A percentile compares a stretch with the other conserved stretches of the same genome.
Conservation (phyloP, 2,888 invertebrate species). For the Stramonita haemastoma region DNA sequence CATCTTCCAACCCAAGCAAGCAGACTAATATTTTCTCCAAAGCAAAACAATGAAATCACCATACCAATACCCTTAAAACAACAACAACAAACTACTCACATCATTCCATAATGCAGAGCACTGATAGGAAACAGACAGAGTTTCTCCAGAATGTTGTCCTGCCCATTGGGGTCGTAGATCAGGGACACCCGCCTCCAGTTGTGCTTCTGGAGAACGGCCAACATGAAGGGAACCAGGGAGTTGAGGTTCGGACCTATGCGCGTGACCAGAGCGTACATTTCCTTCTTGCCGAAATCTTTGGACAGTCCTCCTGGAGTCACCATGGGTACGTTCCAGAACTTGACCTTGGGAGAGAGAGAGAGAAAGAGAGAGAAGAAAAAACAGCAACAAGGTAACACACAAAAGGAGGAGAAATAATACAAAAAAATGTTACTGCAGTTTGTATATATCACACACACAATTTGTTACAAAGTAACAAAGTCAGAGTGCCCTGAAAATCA, state of each 20-base stretch:
- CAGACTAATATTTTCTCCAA: too few relatives aligned
- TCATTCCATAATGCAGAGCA: slow-evolving; percentile 27
- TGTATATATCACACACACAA: too few relatives aligned
- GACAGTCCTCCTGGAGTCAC: slow-evolving; percentile 82
- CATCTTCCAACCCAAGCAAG: too few relatives aligned
- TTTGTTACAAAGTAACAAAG: too few relatives aligned
- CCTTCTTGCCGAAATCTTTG: slow-evolving; percentile 68
- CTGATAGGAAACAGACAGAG: slow-evolving; percentile 49
- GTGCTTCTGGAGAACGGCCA: slow-evolving; percentile 35
- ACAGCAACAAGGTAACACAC: too few relatives aligned
- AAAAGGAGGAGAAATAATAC: too few relatives aligned
- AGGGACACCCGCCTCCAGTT: slow-evolving; percentile 49
- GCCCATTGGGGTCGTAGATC: slow-evolving; percentile 47
- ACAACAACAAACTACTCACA: slow-evolving; percentile 19
- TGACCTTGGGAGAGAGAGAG: slow-evolving; percentile 76
- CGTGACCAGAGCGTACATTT: slow-evolving; percentile 87
- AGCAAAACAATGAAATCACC: too few relatives aligned
- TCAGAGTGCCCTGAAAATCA: too few relatives aligned
- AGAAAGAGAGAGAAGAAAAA: too few relatives aligned
- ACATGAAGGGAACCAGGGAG: slow-evolving; percentile 49
- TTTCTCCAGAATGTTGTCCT: slow-evolving; percentile 44
- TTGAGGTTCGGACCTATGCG: slow-evolving; percentile 69
- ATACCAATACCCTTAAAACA: too few relatives aligned
- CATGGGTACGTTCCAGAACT: slow-evolving; percentile 90
- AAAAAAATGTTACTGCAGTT: too few relatives aligned